Conservation (phyloP, 2,888 invertebrate genomes). For the Campopleginae sp. region DNA sequence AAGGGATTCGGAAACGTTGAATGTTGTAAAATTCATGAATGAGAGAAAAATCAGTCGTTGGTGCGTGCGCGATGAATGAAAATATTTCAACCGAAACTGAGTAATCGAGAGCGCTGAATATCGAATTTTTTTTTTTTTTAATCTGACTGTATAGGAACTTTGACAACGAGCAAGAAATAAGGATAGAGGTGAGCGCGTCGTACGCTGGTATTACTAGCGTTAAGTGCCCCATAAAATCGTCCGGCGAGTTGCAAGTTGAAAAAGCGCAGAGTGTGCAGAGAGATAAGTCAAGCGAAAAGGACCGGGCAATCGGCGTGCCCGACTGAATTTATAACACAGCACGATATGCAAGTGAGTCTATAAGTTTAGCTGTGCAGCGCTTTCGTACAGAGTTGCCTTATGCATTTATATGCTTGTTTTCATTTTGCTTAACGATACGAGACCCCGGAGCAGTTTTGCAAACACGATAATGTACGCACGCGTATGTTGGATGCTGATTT, state of each 20-base stretch:
- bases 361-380: slow-evolving; percentile 47
- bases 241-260: slow-evolving; percentile 61
- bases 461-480: slow-evolving; percentile 34
- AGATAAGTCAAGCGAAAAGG: slow-evolving; percentile 68
- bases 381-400: slow-evolving; percentile 10
- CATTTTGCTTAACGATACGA: neutral
- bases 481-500: slow-evolving; percentile 33
- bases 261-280: slow-evolving; percentile 56
- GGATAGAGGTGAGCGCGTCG: slow-evolving; percentile 45
- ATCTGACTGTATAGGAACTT: slow-evolving; percentile 16
- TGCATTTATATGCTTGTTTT: slow-evolving; percentile 23
- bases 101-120: neutral
- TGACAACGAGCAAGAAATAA: slow-evolving; percentile 13
- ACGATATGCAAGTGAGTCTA: slow-evolving; percentile 62
- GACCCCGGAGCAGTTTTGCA: slow-evolving; percentile 41
- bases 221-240: slow-evolving; percentile 70
- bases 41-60: too few relatives aligned
- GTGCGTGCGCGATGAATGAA: neutral
- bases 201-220: slow-evolving; percentile 61
- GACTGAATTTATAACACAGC: slow-evolving; percentile 58
- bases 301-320: slow-evolving; percentile 48
- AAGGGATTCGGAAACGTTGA: too few relatives aligned
- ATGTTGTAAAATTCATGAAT: too few relatives aligned
- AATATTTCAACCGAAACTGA: neutral
- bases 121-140: neutral